phyloP scores from a whole-genome alignment of 2,797 vertebrate species.

The Rhincodon typus region DNA sequence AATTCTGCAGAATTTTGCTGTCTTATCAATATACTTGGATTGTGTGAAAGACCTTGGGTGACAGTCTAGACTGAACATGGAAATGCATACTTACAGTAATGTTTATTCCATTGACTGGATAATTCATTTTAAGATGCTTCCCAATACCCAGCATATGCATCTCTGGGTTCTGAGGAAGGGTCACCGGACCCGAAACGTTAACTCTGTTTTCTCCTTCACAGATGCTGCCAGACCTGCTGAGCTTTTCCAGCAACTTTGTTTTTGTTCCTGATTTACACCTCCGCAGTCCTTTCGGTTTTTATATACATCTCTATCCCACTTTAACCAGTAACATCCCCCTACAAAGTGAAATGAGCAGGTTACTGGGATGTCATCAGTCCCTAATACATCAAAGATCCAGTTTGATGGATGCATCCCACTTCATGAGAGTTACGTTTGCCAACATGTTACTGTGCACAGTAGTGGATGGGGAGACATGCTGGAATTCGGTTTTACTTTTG shows the following conservation, averaged over 20 bases:
- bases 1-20: too few relatives aligned
- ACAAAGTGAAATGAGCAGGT: background rate
- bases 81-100: background rate
- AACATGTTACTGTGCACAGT: background rate
- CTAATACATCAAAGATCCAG: background rate
- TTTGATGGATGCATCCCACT: background rate
- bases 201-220: too few relatives aligned
- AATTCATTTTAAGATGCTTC: background rate
- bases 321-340: background rate
- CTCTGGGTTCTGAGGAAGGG: too few relatives aligned
- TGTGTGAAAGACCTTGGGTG: background rate
- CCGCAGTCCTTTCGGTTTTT: too few relatives aligned
- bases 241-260: too few relatives aligned
- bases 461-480: background rate
- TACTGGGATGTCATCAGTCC: background rate
- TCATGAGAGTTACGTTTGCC: background rate
- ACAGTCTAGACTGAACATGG: background rate
- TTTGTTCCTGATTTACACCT: too few relatives aligned
- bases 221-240: too few relatives aligned
- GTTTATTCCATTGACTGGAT: background rate
- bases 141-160: too few relatives aligned
- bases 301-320: background rate
- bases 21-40: background rate
- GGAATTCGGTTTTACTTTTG: background rate
- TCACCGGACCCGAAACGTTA: too few relatives aligned